phyloP scores from a whole-genome alignment of 2,113 vertebrate genomes.

The Dryoscopus gambensis region DNA sequence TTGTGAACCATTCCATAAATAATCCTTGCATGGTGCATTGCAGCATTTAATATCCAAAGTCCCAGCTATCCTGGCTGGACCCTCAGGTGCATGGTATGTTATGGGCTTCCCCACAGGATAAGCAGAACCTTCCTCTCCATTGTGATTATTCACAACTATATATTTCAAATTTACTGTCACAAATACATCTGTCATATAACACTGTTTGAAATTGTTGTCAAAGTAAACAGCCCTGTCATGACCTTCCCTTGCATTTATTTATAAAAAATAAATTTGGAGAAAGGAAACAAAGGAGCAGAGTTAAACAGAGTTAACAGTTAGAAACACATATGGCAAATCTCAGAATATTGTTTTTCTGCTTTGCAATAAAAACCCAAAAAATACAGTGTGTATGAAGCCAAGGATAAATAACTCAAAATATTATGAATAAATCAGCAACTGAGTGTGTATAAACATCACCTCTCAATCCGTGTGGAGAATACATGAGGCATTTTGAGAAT shows the following conservation, averaged over 20 bases:
- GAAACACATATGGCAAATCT: neutral
- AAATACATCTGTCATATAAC: neutral
- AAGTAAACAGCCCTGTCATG: neutral
- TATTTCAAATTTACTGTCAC: neutral
- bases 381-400: neutral
- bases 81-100: neutral
- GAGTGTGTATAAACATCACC: neutral
- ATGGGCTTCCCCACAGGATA: neutral
- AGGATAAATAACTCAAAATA: neutral
- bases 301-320: neutral
- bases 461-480: neutral
- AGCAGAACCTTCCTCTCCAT: neutral
- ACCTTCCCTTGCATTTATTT: neutral
- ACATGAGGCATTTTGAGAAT: neutral
- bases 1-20: neutral
- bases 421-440: neutral
- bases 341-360: neutral
- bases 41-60: neutral
- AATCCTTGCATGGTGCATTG: neutral
- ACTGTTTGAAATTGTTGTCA: neutral
- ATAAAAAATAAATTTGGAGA: neutral
- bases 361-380: neutral
- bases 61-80: neutral
- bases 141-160: neutral
- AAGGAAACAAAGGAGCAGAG: neutral